Base-by-base conservation (phyloP, 2,888 invertebrate species). In the Craniophora ligustri region DNA sequence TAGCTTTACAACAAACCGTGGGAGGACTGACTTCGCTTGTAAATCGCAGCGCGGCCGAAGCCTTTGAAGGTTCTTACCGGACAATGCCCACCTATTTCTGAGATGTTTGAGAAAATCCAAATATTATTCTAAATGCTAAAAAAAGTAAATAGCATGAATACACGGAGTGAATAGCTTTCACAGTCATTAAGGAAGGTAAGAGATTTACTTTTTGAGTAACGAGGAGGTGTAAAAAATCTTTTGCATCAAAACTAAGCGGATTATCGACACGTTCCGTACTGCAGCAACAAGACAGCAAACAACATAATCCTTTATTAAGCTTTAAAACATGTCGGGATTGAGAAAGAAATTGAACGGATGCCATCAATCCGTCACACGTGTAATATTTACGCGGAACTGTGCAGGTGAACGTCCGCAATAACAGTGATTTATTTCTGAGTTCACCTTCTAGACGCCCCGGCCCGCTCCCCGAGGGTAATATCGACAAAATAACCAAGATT, bases 371-470 rank as follows among this genome's bases (percentile, higher is more conserved):
- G 60, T 76, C 61, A 72, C 68, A 66, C 66, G 61, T 64, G 65
- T 72, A 73, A 71, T 73, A 75, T 70, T 61, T 59, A 65, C 65
- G 75, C 77, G 76, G 73, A 80, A 70, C 69, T 77, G 68, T 76
- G 76, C 82, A 85, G 88, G 87, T 87, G 86, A 89, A 88, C 70
- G 84, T 78, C 80, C 84, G 74, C 73, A 79, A 76, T 78, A 84
- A 81, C 78, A 75, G 78, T 84, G 86, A 89, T 89, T 88, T 89
- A 88, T 88, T 84, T 82, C 78, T 67, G 74, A 72, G 79, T 79
- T 85, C 73, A 82, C 81, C 80, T 78, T 76, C 67, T 64, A 72
- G 66, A 72, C 65, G 73, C 57, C 62, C 71, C n/a, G n/a, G 67
- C 64, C 42, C 61, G 60, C 76, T 74, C 76, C 77, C 75, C 64